phyloP scores from a whole-genome alignment of 2,888 invertebrate species.

The Norana najaformis region DNA sequence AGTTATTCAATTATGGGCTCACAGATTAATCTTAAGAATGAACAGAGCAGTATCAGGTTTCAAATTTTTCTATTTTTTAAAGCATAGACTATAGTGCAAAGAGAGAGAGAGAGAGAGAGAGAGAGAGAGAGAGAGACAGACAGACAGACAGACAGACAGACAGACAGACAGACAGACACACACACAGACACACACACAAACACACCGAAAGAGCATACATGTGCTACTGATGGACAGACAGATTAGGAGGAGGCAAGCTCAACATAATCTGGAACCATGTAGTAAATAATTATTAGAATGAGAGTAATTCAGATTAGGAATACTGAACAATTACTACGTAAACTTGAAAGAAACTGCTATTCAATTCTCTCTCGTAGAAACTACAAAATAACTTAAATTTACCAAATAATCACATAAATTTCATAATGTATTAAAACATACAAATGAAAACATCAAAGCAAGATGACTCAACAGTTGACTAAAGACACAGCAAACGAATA shows the following conservation, averaged over 20 bases:
- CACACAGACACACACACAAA: background rate
- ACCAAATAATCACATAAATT: background rate
- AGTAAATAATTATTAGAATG: background rate
- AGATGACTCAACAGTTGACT: background rate
- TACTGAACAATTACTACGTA: background rate
- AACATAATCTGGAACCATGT: background rate
- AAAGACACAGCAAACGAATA: background rate
- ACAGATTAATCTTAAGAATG: no score
- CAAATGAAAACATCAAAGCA: background rate
- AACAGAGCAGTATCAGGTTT: no score
- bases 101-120: background rate
- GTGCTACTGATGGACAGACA: no score
- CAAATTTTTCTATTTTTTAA: background rate
- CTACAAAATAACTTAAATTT: background rate
- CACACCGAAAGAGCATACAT: background rate
- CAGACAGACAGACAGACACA: slow-evolving; percentile 42
- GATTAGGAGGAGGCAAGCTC: background rate
- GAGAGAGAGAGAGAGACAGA: no score
- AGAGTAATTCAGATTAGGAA: background rate
- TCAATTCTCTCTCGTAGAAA: background rate
- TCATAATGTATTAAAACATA: background rate
- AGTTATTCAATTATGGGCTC: no score
- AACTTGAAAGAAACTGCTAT: background rate
- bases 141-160: slow-evolving; percentile 51
- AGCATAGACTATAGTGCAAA: no score